Conservation (phyloP, 2,797 vertebrate genomes). For the Acipenser oxyrinchus region DNA sequence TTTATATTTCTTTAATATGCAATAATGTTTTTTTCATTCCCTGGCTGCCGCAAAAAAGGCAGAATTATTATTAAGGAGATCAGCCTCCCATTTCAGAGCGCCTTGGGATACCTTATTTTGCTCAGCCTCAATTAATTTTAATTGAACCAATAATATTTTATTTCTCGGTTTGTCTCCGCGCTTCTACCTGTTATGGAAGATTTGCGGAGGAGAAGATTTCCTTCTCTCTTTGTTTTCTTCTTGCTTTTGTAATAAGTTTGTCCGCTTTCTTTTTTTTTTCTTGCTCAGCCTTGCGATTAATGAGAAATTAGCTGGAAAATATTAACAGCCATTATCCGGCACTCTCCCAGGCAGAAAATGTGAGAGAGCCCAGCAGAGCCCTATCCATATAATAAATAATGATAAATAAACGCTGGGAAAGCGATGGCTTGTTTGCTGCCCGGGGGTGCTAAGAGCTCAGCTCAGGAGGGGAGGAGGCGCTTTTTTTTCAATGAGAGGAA, state of each 20-base stretch:
- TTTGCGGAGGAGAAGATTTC: background rate
- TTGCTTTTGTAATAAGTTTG: background rate
- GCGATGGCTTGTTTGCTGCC: too few species aligned
- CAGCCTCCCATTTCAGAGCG: constrained; percentile 70
- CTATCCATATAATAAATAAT: too few species aligned
- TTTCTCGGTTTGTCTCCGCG: background rate
- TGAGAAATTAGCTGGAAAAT: constrained; percentile 1
- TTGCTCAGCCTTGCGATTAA: constrained; percentile 34
- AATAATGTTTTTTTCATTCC: constrained; percentile 21
- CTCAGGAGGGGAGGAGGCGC: too few species aligned
- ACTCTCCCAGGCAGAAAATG: background rate
- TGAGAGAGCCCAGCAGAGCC: too few species aligned
- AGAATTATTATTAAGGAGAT: constrained; percentile 59
- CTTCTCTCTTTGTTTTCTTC: background rate
- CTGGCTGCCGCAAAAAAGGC: constrained; percentile 69
- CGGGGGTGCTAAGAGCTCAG: too few species aligned
- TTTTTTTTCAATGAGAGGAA: too few species aligned
- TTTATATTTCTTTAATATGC: constrained; percentile 74
- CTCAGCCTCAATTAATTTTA: constrained; percentile 64
- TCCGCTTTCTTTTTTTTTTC: background rate
- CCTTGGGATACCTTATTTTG: constrained; percentile 64
- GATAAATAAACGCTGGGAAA: too few species aligned
- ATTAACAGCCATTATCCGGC: background rate
- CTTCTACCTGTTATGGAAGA: background rate
- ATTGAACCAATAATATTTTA: constrained; percentile 61